Conservation (phyloP, 2,888 invertebrate genomes). For the Drosophila villosipedis region DNA sequence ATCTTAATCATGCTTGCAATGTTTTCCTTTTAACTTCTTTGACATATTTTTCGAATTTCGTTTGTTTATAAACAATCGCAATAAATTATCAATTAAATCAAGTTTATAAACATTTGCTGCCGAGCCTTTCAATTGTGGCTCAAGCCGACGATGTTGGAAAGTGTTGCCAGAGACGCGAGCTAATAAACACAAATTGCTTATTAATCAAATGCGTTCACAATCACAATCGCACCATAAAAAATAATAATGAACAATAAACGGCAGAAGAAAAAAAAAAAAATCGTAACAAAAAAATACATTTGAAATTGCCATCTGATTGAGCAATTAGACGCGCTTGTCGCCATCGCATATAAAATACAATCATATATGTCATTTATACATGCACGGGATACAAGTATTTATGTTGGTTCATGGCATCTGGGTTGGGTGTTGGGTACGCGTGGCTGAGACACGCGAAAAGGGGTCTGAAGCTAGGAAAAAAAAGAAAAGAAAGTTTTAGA, state of each 20-base stretch:
- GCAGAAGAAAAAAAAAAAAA: conserved; percentile 6
- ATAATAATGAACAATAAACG: conserved; percentile 36
- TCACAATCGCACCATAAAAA: conserved; percentile 51
- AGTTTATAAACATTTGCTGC: conserved; percentile 45
- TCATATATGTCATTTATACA: conserved; percentile 46
- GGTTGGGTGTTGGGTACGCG: conserved; percentile 21
- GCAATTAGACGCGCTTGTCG: conserved; percentile 68
- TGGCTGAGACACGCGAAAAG: conserved; percentile 6
- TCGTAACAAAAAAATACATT: conserved; percentile 18
- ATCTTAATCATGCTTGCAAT: conserved; percentile 3
- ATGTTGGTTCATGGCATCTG: conserved; percentile 48
- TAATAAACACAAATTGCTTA: conserved; percentile 74
- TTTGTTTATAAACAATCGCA: conserved; percentile 64
- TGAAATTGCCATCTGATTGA: conserved; percentile 55
- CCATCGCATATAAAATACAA: conserved; percentile 52
- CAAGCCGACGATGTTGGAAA: conserved; percentile 48
- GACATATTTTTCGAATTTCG: conserved; percentile 3
- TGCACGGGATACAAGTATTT: conserved; percentile 32
- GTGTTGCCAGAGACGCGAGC: conserved; percentile 66
- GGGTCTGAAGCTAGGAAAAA: conserved; percentile 1
- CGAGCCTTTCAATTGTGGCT: conserved; percentile 45
- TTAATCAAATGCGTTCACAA: conserved; percentile 65
- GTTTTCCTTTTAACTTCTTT: conserved; percentile 24
- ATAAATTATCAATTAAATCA: conserved; percentile 64
- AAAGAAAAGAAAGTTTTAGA: conserved; percentile 19